Percentiles rank a stretch among this genome's conserved stretches.
These are phyloP conservation scores for Hyphantria cunea DNA, from an alignment of 1,140 invertebrate species.

Conservation along the genomic window DNA sequence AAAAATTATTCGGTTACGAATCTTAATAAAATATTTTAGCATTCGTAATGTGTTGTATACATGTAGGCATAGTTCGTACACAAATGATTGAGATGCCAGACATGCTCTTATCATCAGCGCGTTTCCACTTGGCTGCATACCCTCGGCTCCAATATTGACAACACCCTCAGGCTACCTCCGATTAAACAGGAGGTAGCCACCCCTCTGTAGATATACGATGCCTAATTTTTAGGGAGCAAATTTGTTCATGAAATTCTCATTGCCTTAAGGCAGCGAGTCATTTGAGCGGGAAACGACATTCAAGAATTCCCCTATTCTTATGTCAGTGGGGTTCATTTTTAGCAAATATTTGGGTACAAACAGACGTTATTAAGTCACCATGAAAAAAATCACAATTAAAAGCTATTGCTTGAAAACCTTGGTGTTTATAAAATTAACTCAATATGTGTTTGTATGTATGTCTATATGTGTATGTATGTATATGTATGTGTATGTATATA, in stretches of 20 bases:
- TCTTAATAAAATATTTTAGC: too few species aligned
- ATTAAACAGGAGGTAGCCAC: neutral
- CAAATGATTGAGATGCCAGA: neutral
- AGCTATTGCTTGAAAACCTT: too few species aligned
- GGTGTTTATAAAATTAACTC: too few species aligned
- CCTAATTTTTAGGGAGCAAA: slow-evolving; percentile 11
- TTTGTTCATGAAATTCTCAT: slow-evolving; percentile 11
- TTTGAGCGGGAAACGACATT: slow-evolving; percentile 16
- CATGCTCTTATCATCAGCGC: slow-evolving; percentile 9
- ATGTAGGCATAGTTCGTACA: neutral
- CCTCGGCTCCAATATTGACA: slow-evolving; percentile 26
- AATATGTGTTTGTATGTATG: too few species aligned
- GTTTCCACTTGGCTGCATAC: slow-evolving; percentile 39
- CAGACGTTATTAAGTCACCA: too few species aligned
- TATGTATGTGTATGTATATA: too few species aligned
- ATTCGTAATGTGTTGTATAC: too few species aligned
- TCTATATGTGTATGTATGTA: too few species aligned
- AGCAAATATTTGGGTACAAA: neutral
- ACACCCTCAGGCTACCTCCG: neutral
- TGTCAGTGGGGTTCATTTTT: neutral
- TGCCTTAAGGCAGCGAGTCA: slow-evolving; percentile 6
- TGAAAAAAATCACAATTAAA: too few species aligned
- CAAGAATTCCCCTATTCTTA: neutral
- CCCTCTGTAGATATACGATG: neutral
- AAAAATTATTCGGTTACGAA: too few species aligned